Conservation (phyloP, 2,888 invertebrate genomes). For the Drosophila diplacantha region DNA sequence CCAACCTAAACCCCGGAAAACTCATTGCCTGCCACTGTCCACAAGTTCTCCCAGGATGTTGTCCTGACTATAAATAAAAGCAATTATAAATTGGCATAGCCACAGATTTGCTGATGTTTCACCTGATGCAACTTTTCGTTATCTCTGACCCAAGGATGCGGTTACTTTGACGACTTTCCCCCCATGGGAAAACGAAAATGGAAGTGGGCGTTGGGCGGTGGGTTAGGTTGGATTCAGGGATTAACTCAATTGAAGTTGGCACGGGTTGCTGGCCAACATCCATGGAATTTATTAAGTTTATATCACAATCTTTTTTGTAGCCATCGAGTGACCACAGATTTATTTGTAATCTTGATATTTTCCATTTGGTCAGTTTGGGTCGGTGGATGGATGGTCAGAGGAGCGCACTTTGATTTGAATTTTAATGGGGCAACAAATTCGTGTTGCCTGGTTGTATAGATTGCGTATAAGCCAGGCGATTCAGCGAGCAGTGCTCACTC, state of each 20-base stretch:
- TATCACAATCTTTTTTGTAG: constrained; percentile 13
- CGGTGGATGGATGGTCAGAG: not conserved
- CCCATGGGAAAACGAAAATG: constrained; percentile 16
- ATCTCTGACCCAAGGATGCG: constrained; percentile 17
- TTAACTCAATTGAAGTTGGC: constrained; percentile 28
- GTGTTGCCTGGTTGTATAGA: constrained; percentile 33
- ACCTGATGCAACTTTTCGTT: constrained; percentile 28
- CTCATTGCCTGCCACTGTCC: not conserved
- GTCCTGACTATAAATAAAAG: constrained; percentile 47
- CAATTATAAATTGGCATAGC: constrained; percentile 55
- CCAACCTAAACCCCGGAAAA: constrained; percentile 3
- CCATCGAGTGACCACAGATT: constrained; percentile 16
- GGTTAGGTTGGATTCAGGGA: constrained; percentile 6
- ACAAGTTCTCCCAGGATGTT: constrained; percentile 4
- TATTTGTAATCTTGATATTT: constrained; percentile 8
- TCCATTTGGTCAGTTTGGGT: constrained; percentile 33
- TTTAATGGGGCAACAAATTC: constrained; percentile 42
- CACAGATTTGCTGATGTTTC: constrained; percentile 25
- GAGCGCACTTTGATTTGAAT: constrained; percentile 37
- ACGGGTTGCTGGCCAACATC: constrained; percentile 4
- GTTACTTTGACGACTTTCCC: constrained; percentile 58
- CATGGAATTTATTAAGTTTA: constrained; percentile 27
- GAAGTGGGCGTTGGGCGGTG: not conserved
- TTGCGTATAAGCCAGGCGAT: constrained; percentile 33
- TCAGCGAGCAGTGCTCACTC: constrained; percentile 2